These are phyloP conservation scores for Orgyia antiqua DNA, from an alignment of 2,888 invertebrate genomes.

Conservation along the genomic window DNA sequence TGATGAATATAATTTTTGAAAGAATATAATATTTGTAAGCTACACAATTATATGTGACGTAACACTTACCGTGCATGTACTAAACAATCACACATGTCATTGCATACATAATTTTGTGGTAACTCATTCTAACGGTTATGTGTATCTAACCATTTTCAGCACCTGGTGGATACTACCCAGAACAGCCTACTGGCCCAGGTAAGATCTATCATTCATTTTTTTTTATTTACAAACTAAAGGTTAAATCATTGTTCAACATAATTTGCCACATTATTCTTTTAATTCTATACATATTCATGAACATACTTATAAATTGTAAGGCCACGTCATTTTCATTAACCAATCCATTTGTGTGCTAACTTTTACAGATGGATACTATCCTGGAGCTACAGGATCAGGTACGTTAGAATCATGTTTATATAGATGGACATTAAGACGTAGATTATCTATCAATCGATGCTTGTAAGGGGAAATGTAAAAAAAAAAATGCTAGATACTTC, in stretches of 20 bases:
- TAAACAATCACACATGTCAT: not conserved
- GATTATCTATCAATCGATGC: too few species aligned
- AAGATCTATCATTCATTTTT: conserved; percentile 1
- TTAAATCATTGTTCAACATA: too few species aligned
- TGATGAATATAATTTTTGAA: too few species aligned
- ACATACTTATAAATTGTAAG: not conserved
- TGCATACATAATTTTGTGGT: conserved; percentile 7
- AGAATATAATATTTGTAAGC: too few species aligned
- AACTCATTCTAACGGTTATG: conserved; percentile 12
- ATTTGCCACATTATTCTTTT: not conserved
- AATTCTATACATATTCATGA: not conserved
- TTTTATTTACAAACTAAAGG: too few species aligned
- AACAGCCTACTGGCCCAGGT: conserved; percentile 21
- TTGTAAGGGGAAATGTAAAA: too few species aligned
- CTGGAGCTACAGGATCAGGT: conserved; percentile 14
- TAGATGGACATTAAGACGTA: too few species aligned
- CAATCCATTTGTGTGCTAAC: conserved; percentile 14
- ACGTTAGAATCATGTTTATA: too few species aligned
- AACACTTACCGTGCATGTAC: too few species aligned
- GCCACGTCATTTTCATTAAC: conserved; percentile 7
- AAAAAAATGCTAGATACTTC: too few species aligned
- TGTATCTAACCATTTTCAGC: conserved; percentile 20
- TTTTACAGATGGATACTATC: conserved; percentile 9
- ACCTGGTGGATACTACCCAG: conserved; percentile 22
- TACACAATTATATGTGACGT: too few species aligned